Evolutionary conservation across 2,888 invertebrate species (phyloP), one percentile per base, ranked within the genome.

Genomic region (Galerucella nymphaeae): DNA sequence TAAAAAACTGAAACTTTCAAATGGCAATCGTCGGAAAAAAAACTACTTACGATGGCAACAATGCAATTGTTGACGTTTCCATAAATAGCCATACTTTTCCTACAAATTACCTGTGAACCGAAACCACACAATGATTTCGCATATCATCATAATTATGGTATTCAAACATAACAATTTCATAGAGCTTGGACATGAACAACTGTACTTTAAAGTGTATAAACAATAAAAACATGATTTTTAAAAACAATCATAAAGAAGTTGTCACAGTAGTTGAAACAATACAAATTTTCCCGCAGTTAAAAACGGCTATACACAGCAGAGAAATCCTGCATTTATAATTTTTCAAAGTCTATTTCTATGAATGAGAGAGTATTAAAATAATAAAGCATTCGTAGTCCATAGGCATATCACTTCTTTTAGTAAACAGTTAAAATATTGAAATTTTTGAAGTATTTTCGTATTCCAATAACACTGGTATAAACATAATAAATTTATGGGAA

Each of bases 151-250:
- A 73, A 77, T 77, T 75, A 75, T 66, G 69, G 71, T 76, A 78
- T 77, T 75, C 73, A 77, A 74, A 74, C 74, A 61, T 72, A 75
- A 74, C 78, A 77, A 76, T 79, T 79, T 77, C 75, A 79, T 79
- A 78, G 75, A 72, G 59, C 77, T 77, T 78, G 76, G 72, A 68
- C 75, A 68, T 76, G 72, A 57, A 75, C 73, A 73, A 77, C 66
- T 66, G 71, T 71, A 71, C 64, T 72, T 72, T 69, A 61, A 69
- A 58, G 68, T 69, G 18, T 69, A 69, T 30, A 53, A 69, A 69
- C 59, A 72, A 72, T 69, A 68, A 69, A 68, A 72, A 68, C 55
- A 70, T 45, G 45, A 57, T 70, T 41, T n/a, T 63, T 16, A 13
- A 20, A 57, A 41, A 53, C 57, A 63, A 64, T 55, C 63, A 70